Percentiles rank a stretch among this genome's conserved stretches.
Evolutionary conservation across 2,113 vertebrate species (phyloP).

Genomic region (Potamarius usumacintae): DNA sequence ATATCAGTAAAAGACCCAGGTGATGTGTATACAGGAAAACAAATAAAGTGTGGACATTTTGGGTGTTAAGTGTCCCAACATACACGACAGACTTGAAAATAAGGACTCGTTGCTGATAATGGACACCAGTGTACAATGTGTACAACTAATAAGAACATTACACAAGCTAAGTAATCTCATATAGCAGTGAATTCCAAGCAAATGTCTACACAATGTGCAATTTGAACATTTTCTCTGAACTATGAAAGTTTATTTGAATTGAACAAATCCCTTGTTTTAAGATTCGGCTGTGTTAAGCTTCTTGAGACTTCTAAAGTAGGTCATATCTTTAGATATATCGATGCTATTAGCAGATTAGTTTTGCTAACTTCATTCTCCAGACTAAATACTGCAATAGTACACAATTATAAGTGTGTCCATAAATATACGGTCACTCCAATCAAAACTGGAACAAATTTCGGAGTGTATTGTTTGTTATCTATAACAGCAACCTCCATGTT

Average conservation of each 20-base stretch:
- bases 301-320: background rate
- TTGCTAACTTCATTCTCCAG: background rate
- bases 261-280: background rate
- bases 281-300: background rate
- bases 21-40: background rate
- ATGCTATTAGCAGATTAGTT: background rate
- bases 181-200: background rate
- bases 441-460: background rate
- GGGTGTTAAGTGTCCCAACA: background rate
- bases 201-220: background rate
- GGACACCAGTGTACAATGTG: background rate
- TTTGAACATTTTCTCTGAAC: background rate
- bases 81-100: background rate
- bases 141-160: background rate
- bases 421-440: background rate
- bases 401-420: background rate
- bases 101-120: background rate
- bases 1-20: background rate
- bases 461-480: background rate
- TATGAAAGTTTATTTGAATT: background rate
- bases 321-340: background rate
- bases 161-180: background rate
- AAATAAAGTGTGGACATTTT: background rate
- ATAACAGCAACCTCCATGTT: background rate
- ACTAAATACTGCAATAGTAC: background rate